Percentiles rank a stretch among this genome's conserved stretches.
Conservation (phyloP, 2,797 vertebrate genomes). For the Tenualosa ilisha region DNA sequence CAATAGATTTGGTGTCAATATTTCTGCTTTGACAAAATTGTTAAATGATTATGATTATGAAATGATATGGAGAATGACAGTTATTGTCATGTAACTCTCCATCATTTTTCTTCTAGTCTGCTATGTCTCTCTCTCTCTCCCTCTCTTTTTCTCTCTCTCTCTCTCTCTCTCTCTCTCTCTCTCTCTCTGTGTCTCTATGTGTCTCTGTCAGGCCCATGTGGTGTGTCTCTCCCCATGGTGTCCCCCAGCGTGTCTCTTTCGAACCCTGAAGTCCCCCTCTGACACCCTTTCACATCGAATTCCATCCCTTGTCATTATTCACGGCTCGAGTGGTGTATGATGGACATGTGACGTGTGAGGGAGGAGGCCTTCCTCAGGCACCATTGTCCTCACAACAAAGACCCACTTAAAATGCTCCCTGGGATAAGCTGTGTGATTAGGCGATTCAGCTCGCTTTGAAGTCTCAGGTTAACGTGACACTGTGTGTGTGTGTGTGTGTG, state of each 20-base stretch:
- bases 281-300: no score
- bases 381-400: background rate
- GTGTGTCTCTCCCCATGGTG: no score
- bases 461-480: background rate
- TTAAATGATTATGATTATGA: background rate
- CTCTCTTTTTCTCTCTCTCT: no score
- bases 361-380: background rate
- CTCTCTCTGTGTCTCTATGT: no score
- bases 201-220: no score
- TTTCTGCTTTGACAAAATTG: background rate
- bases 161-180: no score
- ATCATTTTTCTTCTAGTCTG: no score
- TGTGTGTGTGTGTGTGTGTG: background rate
- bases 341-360: background rate
- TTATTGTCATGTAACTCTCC: no score
- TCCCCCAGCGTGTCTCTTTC: no score
- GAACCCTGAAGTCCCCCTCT: no score
- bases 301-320: background rate
- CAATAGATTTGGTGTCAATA: no score
- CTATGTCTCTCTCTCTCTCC: no score
- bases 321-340: background rate
- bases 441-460: background rate
- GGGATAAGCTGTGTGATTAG: background rate
- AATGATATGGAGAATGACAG: background rate
- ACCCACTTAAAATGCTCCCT: background rate